phyloP scores from a whole-genome alignment of 2,797 vertebrate species.

The Balearica regulorum region DNA sequence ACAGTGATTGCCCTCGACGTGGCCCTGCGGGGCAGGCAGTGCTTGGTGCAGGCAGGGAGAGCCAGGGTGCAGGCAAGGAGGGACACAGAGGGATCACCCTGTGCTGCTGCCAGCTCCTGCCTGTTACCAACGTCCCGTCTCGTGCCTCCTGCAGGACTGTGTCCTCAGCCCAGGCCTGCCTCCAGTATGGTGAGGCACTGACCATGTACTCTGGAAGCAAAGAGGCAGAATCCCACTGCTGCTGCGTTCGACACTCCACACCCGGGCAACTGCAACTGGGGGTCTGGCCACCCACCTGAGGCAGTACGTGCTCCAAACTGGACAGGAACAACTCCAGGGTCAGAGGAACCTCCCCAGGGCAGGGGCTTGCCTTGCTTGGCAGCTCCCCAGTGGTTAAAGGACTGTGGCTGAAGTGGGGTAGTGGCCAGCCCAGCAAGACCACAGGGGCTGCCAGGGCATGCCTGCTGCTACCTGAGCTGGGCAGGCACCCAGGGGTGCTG shows the following conservation, averaged over 20 bases:
- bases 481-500: background rate
- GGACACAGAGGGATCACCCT: background rate
- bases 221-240: background rate
- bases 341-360: background rate
- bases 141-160: background rate
- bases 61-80: background rate
- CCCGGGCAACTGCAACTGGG: background rate
- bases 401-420: too few relatives aligned
- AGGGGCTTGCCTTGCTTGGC: background rate
- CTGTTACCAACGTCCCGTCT: background rate
- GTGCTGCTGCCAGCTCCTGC: background rate
- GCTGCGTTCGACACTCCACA: fast-evolving
- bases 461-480: background rate
- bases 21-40: background rate
- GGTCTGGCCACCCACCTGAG: background rate
- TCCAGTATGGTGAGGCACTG: background rate
- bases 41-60: background rate
- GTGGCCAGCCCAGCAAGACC: background rate
- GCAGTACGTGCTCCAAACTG: background rate
- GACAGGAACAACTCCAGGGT: background rate
- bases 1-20: background rate
- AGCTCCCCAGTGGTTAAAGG: background rate
- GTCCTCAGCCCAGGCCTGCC: background rate
- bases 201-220: fast-evolving
- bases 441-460: background rate